phyloP scores from a whole-genome alignment of 2,888 invertebrate genomes.

The Troides aeacus region DNA sequence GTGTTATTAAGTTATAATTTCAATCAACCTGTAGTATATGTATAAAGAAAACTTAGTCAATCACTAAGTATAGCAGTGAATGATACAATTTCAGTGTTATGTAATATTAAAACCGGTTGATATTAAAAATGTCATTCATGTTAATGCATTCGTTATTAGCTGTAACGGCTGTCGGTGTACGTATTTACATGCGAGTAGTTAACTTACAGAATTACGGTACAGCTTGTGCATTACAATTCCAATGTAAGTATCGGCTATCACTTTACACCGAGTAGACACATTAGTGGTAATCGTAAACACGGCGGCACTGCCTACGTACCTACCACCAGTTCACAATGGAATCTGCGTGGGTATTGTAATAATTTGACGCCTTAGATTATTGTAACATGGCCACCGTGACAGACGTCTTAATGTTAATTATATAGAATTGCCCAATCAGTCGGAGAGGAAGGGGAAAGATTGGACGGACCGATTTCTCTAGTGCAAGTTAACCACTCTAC shows the following conservation, averaged over 20 bases:
- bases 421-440: not conserved
- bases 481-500: not conserved
- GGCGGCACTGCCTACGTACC: conserved; percentile 6
- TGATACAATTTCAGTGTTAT: no score
- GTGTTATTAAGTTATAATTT: no score
- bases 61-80: no score
- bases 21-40: no score
- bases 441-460: not conserved
- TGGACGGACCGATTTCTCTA: not conserved
- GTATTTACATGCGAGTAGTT: conserved; percentile 4
- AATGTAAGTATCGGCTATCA: conserved; percentile 16
- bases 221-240: conserved; percentile 15
- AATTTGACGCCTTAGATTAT: conserved; percentile 15
- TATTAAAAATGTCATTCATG: not conserved
- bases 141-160: conserved; percentile 1
- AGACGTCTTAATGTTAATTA: conserved; percentile 2
- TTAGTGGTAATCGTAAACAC: conserved; percentile 22
- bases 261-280: conserved; percentile 12
- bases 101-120: not conserved
- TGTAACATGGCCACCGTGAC: conserved; percentile 15
- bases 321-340: conserved; percentile 17
- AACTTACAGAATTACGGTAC: conserved; percentile 10
- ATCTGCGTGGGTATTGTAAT: conserved; percentile 25
- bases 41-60: no score
- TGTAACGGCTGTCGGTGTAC: conserved; percentile 6